Percentiles rank a stretch among this genome's conserved stretches.
phyloP scores from a whole-genome alignment of 2,888 invertebrate genomes.

The Drosophila diplacantha region DNA sequence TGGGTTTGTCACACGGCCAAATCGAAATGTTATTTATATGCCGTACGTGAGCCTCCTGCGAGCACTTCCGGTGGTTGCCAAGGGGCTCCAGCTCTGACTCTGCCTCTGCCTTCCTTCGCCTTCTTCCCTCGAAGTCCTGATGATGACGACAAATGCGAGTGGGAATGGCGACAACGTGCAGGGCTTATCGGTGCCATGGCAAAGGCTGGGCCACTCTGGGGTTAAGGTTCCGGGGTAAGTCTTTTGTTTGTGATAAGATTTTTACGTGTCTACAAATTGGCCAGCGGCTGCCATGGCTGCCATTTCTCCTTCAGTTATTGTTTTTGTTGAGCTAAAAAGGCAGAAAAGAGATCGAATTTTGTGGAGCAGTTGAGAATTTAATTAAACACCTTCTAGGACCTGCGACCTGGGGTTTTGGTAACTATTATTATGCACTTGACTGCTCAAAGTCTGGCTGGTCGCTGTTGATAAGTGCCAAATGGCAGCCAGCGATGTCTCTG shows the following conservation, averaged over 20 bases:
- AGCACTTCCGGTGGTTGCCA: slow-evolving; percentile 24
- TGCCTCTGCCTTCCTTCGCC: neutral
- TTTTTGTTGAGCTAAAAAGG: slow-evolving; percentile 9
- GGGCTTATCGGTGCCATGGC: slow-evolving; percentile 56
- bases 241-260: slow-evolving; percentile 59
- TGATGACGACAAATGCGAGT: slow-evolving; percentile 69
- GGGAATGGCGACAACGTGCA: slow-evolving; percentile 61
- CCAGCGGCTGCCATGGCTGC: slow-evolving; percentile 42
- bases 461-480: slow-evolving; percentile 13
- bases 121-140: neutral
- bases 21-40: slow-evolving; percentile 71
- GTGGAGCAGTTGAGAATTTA: neutral
- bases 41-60: slow-evolving; percentile 59
- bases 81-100: neutral
- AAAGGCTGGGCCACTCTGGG: neutral
- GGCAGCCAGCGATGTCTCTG: neutral
- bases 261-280: slow-evolving; percentile 63
- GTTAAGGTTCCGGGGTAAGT: slow-evolving; percentile 18
- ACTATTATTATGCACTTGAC: slow-evolving; percentile 28
- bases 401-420: neutral
- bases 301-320: slow-evolving; percentile 17
- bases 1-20: slow-evolving; percentile 69
- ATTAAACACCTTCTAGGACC: slow-evolving; percentile 19
- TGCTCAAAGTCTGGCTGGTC: slow-evolving; percentile 12
- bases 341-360: neutral